Evolutionary conservation across 2,113 vertebrate genomes (phyloP).

Genomic region (Cinclus mexicanus): DNA sequence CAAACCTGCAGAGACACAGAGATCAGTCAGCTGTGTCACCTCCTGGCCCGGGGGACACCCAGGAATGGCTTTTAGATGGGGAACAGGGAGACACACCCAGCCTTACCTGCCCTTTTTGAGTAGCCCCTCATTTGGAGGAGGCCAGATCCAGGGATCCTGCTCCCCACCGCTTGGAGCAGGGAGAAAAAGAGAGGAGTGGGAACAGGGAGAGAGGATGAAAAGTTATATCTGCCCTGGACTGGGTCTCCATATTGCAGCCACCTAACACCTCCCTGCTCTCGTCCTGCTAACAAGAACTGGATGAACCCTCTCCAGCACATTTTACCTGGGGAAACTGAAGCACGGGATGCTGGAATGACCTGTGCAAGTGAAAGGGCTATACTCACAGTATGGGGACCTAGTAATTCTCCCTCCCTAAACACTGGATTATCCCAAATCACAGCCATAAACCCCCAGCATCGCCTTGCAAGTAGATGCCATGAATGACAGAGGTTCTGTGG

Average conservation of each 20-base stretch:
- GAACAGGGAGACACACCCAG: background rate
- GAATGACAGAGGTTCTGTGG: rapidly evolving
- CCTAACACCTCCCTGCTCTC: background rate
- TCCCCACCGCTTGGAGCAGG: background rate
- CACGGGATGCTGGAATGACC: background rate
- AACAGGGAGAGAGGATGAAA: background rate
- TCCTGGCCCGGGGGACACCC: background rate
- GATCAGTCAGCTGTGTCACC: background rate
- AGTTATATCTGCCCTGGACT: rapidly evolving
- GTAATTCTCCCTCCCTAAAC: background rate
- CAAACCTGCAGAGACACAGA: background rate
- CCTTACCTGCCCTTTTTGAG: background rate
- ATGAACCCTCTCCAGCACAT: background rate
- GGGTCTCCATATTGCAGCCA: background rate
- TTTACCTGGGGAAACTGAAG: background rate
- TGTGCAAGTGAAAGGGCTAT: background rate
- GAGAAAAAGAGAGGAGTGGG: background rate
- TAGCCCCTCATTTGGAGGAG: background rate
- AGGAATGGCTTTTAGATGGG: background rate
- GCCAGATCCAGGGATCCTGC: background rate
- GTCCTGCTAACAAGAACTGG: background rate
- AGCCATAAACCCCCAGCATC: background rate
- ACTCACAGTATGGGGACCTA: rapidly evolving
- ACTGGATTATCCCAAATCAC: background rate
- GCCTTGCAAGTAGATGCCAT: background rate